Evolutionary conservation across 2,888 invertebrate genomes (phyloP).

Genomic region (Cryptocephalus primarius): DNA sequence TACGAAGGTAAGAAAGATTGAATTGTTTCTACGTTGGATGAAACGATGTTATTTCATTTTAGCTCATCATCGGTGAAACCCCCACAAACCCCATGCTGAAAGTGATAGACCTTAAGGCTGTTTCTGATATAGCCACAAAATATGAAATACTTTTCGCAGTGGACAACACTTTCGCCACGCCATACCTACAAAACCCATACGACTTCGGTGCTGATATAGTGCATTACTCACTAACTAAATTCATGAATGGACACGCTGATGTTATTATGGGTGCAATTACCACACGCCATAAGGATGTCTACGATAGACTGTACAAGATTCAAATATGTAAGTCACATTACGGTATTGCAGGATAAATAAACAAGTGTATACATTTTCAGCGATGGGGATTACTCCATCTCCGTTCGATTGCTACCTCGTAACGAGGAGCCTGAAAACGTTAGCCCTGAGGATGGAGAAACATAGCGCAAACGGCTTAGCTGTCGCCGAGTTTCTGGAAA

Average conservation of each 20-base stretch:
- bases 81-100: slow-evolving; percentile 93
- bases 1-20: slow-evolving; percentile 60
- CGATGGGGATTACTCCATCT: slow-evolving; percentile 87
- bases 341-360: not conserved
- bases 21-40: not conserved
- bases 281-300: slow-evolving; percentile 60
- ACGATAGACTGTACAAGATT: slow-evolving; percentile 63
- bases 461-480: slow-evolving; percentile 69
- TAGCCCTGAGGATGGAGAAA: slow-evolving; percentile 82
- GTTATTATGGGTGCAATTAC: slow-evolving; percentile 90
- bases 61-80: slow-evolving; percentile 88
- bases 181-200: slow-evolving; percentile 85
- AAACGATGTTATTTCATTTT: slow-evolving; percentile 15
- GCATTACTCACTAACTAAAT: slow-evolving; percentile 90
- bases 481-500: slow-evolving; percentile 72
- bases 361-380: slow-evolving; percentile 28
- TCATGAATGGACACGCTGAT: slow-evolving; percentile 97
- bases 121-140: slow-evolving; percentile 51
- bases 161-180: slow-evolving; percentile 89
- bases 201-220: slow-evolving; percentile 85
- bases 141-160: slow-evolving; percentile 62
- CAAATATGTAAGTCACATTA: slow-evolving; percentile 73
- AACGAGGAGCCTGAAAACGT: slow-evolving; percentile 85
- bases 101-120: slow-evolving; percentile 70
- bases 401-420: slow-evolving; percentile 95